Conservation (phyloP, 2,113 vertebrate species). For the Strigops habroptila region DNA sequence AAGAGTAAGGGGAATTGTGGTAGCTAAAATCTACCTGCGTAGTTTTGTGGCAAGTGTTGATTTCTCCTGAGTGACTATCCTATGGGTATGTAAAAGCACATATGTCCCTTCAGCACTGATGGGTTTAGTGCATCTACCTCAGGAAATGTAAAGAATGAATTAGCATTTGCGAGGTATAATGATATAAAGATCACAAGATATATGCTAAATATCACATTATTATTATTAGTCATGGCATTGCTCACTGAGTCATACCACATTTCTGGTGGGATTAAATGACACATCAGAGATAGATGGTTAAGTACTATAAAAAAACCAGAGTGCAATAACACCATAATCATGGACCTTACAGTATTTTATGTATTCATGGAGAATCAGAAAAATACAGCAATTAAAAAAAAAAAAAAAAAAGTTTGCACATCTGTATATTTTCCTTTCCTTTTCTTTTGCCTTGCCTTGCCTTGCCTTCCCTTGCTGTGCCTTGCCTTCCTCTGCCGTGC, state of each 20-base stretch:
- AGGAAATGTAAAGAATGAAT: not conserved
- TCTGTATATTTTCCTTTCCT: not conserved
- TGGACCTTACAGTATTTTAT: not conserved
- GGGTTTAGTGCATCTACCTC: not conserved
- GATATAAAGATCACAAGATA: not conserved
- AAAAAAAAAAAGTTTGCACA: not conserved
- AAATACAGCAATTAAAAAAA: not conserved
- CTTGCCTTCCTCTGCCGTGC: not conserved
- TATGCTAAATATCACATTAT: not conserved
- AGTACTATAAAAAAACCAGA: not conserved
- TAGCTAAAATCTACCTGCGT: not conserved
- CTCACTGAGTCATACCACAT: not conserved
- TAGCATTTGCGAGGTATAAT: not conserved
- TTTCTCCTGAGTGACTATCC: not conserved
- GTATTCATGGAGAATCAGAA: not conserved
- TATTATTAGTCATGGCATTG: not conserved
- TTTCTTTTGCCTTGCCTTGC: not conserved
- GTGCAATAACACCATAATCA: rapidly evolving
- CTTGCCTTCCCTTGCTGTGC: not conserved
- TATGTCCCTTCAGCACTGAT: not conserved
- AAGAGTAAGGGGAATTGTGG: not conserved
- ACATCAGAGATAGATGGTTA: not conserved
- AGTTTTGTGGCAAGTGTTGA: not conserved
- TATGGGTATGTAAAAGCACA: not conserved
- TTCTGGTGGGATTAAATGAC: not conserved